Conservation (phyloP, 2,888 invertebrate species). For the Yponomeuta evonymella region DNA sequence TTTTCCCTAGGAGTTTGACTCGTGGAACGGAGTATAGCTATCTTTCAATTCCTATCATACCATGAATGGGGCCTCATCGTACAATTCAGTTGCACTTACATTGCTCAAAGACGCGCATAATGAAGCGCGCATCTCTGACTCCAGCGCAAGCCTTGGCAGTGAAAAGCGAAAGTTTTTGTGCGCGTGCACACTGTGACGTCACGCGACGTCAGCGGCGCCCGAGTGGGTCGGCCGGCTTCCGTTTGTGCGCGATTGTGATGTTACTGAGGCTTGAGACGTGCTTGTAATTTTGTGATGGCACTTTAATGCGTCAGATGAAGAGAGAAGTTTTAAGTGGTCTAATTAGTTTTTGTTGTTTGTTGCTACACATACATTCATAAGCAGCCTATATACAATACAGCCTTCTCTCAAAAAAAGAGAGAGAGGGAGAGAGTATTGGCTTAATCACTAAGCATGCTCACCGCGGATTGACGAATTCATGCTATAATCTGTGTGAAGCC, state of each 20-base stretch:
- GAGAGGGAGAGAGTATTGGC: no score
- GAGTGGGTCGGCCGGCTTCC: constrained; percentile 17
- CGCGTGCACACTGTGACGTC: constrained; percentile 30
- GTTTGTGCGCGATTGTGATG: not conserved
- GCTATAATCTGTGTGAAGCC: no score
- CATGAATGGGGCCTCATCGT: not conserved
- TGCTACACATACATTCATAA: no score
- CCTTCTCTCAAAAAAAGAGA: no score
- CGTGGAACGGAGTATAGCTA: no score
- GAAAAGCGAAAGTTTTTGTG: constrained; percentile 66
- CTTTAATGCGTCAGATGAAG: not conserved
- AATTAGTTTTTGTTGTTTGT: no score
- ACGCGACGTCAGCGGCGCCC: constrained; percentile 26
- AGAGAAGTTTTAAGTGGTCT: not conserved
- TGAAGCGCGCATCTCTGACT: constrained; percentile 14
- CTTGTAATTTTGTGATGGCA: not conserved
- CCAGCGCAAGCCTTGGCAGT: constrained; percentile 62
- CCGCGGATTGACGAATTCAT: no score
- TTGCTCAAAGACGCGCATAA: not conserved
- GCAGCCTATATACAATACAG: no score
- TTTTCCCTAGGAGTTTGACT: no score
- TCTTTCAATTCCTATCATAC: not conserved
- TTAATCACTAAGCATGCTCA: no score
- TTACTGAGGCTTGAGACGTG: not conserved
- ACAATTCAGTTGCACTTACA: not conserved